phyloP scores from a whole-genome alignment of 2,888 invertebrate species.

The Folsomia manolachei region DNA sequence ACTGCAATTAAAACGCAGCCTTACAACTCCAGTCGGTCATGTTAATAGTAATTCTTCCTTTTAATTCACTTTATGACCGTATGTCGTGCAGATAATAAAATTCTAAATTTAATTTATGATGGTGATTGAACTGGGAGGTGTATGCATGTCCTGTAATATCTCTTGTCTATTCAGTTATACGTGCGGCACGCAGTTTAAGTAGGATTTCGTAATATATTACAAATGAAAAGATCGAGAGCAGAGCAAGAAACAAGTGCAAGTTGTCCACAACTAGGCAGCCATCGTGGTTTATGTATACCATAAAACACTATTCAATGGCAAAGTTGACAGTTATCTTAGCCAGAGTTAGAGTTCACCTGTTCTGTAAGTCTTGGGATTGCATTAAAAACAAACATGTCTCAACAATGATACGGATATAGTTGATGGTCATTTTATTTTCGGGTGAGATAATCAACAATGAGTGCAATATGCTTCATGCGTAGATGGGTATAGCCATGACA shows the following conservation, averaged over 20 bases:
- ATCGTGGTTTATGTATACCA: not conserved
- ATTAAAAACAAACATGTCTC: not conserved
- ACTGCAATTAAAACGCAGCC: not conserved
- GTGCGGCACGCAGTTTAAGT: not conserved
- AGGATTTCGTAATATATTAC: not conserved
- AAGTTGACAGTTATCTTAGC: not conserved
- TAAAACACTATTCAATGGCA: not conserved
- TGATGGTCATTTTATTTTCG: constrained; percentile 33
- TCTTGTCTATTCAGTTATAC: not conserved
- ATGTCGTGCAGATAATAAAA: not conserved
- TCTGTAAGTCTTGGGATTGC: not conserved
- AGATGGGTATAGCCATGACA: constrained; percentile 41
- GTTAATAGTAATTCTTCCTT: not conserved
- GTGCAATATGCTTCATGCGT: constrained; percentile 24
- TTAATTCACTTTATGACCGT: not conserved
- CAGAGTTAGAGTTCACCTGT: not conserved
- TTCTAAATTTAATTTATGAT: not conserved
- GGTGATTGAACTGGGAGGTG: too few relatives aligned
- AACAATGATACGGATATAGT: constrained; percentile 34
- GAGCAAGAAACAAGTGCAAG: not conserved
- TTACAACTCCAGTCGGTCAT: not conserved
- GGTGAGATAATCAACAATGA: constrained; percentile 15
- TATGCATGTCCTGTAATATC: too few relatives aligned
- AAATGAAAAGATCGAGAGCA: too few relatives aligned
- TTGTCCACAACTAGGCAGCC: not conserved